A percentile compares a stretch with the other conserved stretches of the same genome.
Conservation (phyloP, 2,113 vertebrate species). For the Oncorhynchus mykiss region DNA sequence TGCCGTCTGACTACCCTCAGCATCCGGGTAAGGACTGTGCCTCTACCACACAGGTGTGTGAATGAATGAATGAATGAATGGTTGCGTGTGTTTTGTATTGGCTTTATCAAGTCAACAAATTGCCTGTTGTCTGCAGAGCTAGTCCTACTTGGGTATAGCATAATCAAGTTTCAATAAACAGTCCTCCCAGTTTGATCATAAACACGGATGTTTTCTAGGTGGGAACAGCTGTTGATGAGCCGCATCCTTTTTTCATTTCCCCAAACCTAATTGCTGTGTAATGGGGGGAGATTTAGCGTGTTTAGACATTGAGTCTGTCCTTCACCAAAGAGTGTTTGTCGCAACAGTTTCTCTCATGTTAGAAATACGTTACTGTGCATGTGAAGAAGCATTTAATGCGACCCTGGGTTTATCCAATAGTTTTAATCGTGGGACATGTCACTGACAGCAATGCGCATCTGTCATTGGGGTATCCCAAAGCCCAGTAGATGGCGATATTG, state of each 20-base stretch:
- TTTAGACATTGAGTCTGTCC: no score
- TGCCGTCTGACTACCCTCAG: constrained; percentile 1
- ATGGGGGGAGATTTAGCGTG: no score
- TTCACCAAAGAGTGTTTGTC: not conserved
- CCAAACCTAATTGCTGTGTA: no score
- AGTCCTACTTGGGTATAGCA: not conserved
- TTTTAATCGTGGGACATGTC: not conserved
- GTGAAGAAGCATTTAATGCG: not conserved
- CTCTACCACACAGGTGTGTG: constrained; percentile 62
- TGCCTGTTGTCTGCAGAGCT: not conserved
- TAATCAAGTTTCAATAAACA: constrained; percentile 5
- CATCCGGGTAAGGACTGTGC: constrained; percentile 41
- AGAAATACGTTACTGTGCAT: not conserved
- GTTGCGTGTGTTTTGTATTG: not conserved
- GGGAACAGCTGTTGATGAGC: not conserved
- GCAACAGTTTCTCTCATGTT: not conserved
- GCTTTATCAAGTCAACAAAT: not conserved
- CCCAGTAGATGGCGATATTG: no score
- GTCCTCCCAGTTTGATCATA: not conserved
- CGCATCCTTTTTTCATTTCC: no score
- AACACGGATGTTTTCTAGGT: not conserved
- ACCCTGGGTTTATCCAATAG: not conserved
- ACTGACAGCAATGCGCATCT: not conserved
- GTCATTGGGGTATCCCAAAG: not conserved
- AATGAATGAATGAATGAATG: not conserved